Conservation (phyloP, 2,113 vertebrate genomes). For the Alces alces region DNA sequence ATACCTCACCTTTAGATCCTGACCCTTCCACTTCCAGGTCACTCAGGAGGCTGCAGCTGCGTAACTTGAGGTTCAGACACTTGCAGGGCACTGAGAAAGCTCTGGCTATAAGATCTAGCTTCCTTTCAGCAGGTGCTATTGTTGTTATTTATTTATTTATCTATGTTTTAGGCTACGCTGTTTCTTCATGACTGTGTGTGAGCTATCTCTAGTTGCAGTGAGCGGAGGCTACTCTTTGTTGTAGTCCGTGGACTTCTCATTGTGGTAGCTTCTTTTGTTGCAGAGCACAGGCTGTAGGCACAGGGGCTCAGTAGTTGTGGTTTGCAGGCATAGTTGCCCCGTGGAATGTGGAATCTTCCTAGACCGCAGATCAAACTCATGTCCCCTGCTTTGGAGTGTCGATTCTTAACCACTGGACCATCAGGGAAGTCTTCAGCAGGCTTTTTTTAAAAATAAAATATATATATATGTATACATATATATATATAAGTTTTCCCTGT, state of each 20-base stretch:
- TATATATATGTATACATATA: background rate
- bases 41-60: background rate
- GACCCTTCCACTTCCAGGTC: background rate
- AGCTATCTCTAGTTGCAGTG: background rate
- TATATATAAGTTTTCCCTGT: background rate
- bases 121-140: background rate
- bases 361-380: background rate
- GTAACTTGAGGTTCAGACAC: background rate
- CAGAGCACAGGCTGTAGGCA: background rate
- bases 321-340: background rate
- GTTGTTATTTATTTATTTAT: background rate
- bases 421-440: background rate
- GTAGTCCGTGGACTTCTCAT: rapidly evolving
- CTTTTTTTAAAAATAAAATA: background rate
- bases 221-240: background rate
- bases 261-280: background rate
- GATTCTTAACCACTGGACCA: background rate
- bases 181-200: background rate
- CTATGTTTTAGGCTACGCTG: background rate
- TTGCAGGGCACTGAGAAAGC: background rate
- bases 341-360: background rate
- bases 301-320: background rate
- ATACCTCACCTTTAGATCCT: background rate
- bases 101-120: background rate
- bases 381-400: background rate